These are phyloP conservation scores for Acromyrmex heyeri DNA, from an alignment of 1,140 invertebrate genomes.

Conservation along the genomic window DNA sequence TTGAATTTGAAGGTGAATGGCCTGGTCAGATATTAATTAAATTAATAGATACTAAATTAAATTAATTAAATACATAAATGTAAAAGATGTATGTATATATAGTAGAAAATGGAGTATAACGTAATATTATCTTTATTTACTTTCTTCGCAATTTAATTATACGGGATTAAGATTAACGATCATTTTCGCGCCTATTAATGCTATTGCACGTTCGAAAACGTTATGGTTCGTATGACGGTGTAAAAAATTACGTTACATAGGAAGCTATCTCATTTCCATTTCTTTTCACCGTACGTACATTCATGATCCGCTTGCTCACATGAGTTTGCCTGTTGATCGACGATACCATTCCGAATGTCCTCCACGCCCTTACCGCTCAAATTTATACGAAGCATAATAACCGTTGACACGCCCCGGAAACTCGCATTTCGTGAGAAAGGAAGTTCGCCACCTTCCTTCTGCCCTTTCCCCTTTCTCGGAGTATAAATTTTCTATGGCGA, in stretches of 20 bases:
- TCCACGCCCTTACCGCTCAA: slow-evolving; percentile 35
- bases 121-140: neutral
- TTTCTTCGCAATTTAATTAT: neutral
- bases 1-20: neutral
- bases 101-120: neutral
- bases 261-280: slow-evolving; percentile 51
- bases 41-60: neutral
- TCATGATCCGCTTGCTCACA: slow-evolving; percentile 12
- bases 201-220: neutral
- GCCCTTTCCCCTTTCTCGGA: neutral
- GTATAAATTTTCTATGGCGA: slow-evolving; percentile 40
- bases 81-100: neutral
- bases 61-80: neutral
- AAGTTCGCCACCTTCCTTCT: neutral
- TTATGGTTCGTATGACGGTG: neutral
- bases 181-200: neutral
- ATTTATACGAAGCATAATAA: slow-evolving; percentile 52
- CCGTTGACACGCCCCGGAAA: slow-evolving; percentile 56
- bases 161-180: neutral
- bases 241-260: slow-evolving; percentile 23
- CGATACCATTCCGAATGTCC: slow-evolving; percentile 15
- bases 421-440: slow-evolving; percentile 61
- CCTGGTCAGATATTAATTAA: neutral
- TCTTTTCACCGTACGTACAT: slow-evolving; percentile 24
- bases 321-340: slow-evolving; percentile 28